Evolutionary conservation across 2,113 vertebrate species (phyloP).

Genomic region (Bettongia penicillata): DNA sequence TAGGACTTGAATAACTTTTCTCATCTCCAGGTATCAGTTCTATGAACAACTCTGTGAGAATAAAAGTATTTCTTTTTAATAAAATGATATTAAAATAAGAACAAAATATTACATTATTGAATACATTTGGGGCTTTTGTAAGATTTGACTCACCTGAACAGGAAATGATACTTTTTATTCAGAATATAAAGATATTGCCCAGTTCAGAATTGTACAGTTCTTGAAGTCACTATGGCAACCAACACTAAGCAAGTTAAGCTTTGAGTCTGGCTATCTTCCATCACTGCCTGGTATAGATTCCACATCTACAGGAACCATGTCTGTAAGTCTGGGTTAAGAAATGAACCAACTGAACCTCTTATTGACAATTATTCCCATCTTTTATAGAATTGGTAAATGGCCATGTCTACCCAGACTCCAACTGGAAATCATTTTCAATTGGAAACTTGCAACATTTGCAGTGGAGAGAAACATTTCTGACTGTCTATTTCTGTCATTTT

Average conservation of each 20-base stretch:
- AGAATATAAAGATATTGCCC: constrained; percentile 44
- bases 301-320: constrained; percentile 8
- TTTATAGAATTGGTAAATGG: constrained; percentile 21
- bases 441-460: neutral
- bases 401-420: constrained; percentile 10
- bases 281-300: constrained; percentile 32
- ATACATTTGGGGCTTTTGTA: constrained; percentile 38
- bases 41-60: neutral
- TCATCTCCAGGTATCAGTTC: neutral
- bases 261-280: constrained; percentile 7
- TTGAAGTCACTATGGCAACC: constrained; percentile 63
- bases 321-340: constrained; percentile 17
- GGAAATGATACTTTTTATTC: constrained; percentile 34
- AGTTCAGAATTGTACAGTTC: constrained; percentile 51
- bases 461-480: neutral
- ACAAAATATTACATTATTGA: constrained; percentile 39
- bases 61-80: constrained; percentile 15
- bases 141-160: constrained; percentile 31
- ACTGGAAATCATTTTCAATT: neutral
- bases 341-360: neutral
- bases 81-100: constrained; percentile 19
- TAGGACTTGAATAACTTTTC: neutral
- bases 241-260: neutral
- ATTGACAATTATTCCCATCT: neutral
- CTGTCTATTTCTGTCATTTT: neutral